These are phyloP conservation scores for Lasioglossum villosulum DNA, from an alignment of 2,888 invertebrate genomes.

Conservation along the genomic window DNA sequence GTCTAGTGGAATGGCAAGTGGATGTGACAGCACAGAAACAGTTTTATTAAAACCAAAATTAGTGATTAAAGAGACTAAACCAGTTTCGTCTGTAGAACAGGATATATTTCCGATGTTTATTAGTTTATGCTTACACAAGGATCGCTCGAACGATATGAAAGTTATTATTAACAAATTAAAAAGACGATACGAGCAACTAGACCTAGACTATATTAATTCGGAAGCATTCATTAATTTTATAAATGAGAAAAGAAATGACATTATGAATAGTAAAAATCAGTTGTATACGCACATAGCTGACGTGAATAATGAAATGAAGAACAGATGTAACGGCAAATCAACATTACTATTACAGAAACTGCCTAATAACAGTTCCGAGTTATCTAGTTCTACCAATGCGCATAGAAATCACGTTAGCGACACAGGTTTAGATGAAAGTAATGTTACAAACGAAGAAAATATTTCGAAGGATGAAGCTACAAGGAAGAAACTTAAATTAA, in stretches of 20 bases:
- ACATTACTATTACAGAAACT: neutral
- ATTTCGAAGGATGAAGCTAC: neutral
- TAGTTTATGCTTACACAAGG: slow-evolving; percentile 73
- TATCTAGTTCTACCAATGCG: neutral
- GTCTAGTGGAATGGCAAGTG: neutral
- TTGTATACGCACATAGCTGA: slow-evolving; percentile 70
- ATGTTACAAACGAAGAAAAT: neutral
- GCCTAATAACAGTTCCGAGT: neutral
- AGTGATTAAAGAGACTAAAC: slow-evolving; percentile 69
- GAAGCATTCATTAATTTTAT: slow-evolving; percentile 71
- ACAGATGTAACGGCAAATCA: neutral
- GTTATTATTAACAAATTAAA: slow-evolving; percentile 75
- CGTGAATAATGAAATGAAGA: slow-evolving; percentile 75
- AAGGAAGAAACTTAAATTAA: slow-evolving; percentile 47
- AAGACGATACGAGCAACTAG: slow-evolving; percentile 74
- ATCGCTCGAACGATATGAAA: slow-evolving; percentile 71
- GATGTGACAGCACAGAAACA: neutral
- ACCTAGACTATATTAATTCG: slow-evolving; percentile 65
- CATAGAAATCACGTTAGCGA: slow-evolving; percentile 7
- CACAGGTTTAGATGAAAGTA: neutral
- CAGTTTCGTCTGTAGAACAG: slow-evolving; percentile 60
- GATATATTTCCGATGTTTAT: slow-evolving; percentile 77
- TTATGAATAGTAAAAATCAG: slow-evolving; percentile 53
- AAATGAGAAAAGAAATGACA: slow-evolving; percentile 68
- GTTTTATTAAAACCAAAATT: slow-evolving; percentile 67